A percentile compares a stretch with the other conserved stretches of the same genome.
These are phyloP conservation scores for Camponotus pennsylvanicus DNA, from an alignment of 1,140 invertebrate species.

Conservation along the genomic window DNA sequence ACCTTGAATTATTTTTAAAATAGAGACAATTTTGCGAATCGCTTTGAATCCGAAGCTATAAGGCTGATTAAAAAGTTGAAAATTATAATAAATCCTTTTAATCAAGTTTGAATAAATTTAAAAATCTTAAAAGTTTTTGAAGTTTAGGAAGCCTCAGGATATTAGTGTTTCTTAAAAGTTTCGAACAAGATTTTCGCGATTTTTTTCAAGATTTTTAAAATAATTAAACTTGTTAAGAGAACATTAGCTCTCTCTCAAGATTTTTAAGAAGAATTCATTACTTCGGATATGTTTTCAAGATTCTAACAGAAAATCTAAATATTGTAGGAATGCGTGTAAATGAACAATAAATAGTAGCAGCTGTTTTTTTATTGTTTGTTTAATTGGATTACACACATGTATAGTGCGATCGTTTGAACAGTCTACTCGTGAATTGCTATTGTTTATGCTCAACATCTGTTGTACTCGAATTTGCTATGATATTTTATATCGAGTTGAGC, in stretches of 20 bases:
- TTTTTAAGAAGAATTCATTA: neutral
- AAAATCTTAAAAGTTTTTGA: neutral
- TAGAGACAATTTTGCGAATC: neutral
- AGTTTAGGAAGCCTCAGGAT: neutral
- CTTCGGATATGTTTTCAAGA: neutral
- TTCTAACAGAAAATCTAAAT: neutral
- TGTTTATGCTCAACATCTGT: slow-evolving; percentile 19
- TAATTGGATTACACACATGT: neutral
- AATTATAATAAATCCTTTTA: neutral
- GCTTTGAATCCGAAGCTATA: neutral
- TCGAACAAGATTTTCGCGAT: neutral
- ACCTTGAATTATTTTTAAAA: neutral
- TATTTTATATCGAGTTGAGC: slow-evolving; percentile 26
- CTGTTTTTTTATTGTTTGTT: slow-evolving; percentile 31
- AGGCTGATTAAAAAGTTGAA: neutral
- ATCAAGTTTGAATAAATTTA: neutral
- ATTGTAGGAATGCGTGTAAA: slow-evolving; percentile 23
- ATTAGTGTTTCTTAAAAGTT: neutral
- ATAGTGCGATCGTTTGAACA: slow-evolving; percentile 8
- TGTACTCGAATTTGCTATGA: slow-evolving; percentile 25
- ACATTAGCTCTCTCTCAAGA: neutral
- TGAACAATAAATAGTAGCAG: slow-evolving; percentile 9
- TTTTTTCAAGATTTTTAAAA: neutral
- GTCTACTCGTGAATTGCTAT: neutral
- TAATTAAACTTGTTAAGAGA: neutral